Evolutionary conservation across 35 echinoderm and acorn worm species (phyloP).

Genomic region (Heliocidaris erythrogramma): DNA sequence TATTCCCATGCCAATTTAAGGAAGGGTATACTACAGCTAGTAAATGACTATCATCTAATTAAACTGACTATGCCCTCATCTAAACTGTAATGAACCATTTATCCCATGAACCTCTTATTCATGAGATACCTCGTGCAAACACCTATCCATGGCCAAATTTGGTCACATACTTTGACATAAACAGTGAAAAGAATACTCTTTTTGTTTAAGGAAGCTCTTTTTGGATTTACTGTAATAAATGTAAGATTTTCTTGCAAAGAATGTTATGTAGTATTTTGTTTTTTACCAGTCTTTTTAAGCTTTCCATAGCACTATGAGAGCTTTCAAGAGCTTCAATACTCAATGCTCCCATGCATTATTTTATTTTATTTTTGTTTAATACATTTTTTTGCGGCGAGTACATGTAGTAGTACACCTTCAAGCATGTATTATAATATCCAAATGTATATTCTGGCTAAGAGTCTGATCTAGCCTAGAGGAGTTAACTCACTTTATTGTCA

Average conservation of each 20-base stretch:
- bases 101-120: neutral
- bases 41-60: neutral
- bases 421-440: neutral
- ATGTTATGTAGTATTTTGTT: too few relatives aligned
- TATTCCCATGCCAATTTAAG: neutral
- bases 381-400: too few relatives aligned
- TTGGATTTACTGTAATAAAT: too few relatives aligned
- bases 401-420: too few relatives aligned
- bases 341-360: too few relatives aligned
- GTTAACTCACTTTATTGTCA: conserved; percentile 83
- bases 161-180: neutral
- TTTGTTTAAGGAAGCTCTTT: too few relatives aligned
- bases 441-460: neutral
- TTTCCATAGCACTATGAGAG: too few relatives aligned
- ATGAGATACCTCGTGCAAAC: neutral
- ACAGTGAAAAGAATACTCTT: neutral
- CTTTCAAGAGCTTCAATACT: too few relatives aligned
- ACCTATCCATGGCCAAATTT: neutral
- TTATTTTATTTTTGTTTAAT: too few relatives aligned
- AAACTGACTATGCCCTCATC: neutral
- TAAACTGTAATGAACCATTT: neutral
- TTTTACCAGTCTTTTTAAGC: too few relatives aligned
- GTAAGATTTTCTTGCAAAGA: too few relatives aligned
- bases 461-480: neutral
- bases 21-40: neutral